These are phyloP conservation scores for Sebastolobus altivelis DNA, from an alignment of 2,797 vertebrate genomes.

Conservation along the genomic window DNA sequence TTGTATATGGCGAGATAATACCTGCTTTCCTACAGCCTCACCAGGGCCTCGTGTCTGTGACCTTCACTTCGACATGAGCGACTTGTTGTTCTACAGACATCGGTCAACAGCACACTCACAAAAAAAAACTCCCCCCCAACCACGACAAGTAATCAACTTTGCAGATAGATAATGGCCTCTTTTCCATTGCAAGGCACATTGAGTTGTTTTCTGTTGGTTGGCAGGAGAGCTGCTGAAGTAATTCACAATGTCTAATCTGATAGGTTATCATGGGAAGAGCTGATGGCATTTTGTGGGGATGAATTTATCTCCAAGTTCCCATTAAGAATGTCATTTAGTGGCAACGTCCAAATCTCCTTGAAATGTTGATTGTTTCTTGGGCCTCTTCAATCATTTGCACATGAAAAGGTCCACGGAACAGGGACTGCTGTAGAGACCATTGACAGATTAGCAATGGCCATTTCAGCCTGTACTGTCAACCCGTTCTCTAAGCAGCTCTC, in stretches of 20 bases:
- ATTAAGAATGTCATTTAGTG: conserved; percentile 66
- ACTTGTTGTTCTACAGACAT: conserved; percentile 56
- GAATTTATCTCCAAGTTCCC: conserved; percentile 66
- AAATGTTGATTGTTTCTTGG: conserved; percentile 66
- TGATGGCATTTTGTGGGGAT: conserved; percentile 63
- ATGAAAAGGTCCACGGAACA: conserved; percentile 54
- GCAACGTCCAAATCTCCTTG: conserved; percentile 71
- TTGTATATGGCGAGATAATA: conserved; percentile 24
- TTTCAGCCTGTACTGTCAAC: conserved; percentile 51
- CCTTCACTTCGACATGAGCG: conserved; percentile 61
- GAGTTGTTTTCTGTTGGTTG: conserved; percentile 47
- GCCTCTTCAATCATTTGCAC: conserved; percentile 66
- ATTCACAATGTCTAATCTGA: conserved; percentile 64
- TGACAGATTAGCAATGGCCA: conserved; percentile 55
- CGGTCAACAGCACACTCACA: conserved; percentile 30
- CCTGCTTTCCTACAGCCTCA: conserved; percentile 28
- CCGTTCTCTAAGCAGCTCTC: conserved; percentile 41
- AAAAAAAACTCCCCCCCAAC: conserved; percentile 26
- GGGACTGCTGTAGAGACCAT: conserved; percentile 32
- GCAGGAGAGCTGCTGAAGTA: conserved; percentile 44
- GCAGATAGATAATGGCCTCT: conserved; percentile 59
- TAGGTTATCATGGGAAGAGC: conserved; percentile 62
- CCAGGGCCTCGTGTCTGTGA: conserved; percentile 26
- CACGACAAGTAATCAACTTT: conserved; percentile 65
- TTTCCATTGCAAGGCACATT: conserved; percentile 41